Base-by-base conservation (phyloP, 1,140 invertebrate genomes). In the Maniola jurtina region DNA sequence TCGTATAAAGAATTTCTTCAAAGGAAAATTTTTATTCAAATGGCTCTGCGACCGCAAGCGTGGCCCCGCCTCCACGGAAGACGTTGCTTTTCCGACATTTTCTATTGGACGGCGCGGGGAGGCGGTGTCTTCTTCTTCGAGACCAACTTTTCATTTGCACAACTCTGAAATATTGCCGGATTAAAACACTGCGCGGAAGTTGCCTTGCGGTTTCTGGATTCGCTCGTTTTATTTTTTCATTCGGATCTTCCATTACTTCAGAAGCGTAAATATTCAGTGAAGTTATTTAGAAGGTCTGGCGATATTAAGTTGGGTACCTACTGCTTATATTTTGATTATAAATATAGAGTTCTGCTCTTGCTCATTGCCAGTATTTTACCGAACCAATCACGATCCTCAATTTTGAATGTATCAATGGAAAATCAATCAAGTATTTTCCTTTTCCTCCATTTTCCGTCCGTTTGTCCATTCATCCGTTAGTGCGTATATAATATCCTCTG, bases 111-210 rank as follows among this genome's bases (percentile, higher is more conserved):
- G 72, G 68, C 76, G 74, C 66, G 63, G 60, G 77, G 81, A 82
- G 79, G 82, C 67, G 78, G 66, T 69, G 75, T 84, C 86, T 86
- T 87, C 73, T 74, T 87, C 84, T 88, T 85, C 77, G 81, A 80
- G 76, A 80, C 80, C 79, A 86, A 90, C 88, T 90, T 90, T 90
- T 86, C 88, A 88, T 90, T 90, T 90, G 88, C 84, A 88, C 81
- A 76, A 79, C 71, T 74, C 84, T 89, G 77, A 88, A 90, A 88
- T 88, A 88, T 88, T 78, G 79, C 77, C 68, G 77, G 84, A 87
- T 87, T 90, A 85, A 88, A 87, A 81, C 79, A 82, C 78, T 79
- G 78, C 72, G 72, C 70, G 79, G 73, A 82, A 87, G 71, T 88
- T 86, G 73, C 72, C 71, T 70, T 85, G 87, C 74, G 85, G 87